phyloP scores from a whole-genome alignment of 1,140 invertebrate species.

The Telenomus remus region DNA sequence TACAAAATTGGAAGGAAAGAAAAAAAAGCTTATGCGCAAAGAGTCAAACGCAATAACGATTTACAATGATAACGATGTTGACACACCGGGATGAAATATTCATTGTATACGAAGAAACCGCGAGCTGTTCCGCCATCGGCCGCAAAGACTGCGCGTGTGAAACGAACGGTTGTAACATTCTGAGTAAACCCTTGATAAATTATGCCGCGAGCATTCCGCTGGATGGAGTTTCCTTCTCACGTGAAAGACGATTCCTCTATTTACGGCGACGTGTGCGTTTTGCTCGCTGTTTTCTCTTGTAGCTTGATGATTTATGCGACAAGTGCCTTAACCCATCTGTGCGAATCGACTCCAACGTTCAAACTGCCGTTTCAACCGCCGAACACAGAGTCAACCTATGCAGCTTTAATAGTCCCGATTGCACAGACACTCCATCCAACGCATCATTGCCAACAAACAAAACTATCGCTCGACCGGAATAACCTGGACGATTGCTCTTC shows the following conservation, averaged over 20 bases:
- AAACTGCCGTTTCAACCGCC: neutral
- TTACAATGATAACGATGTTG: constrained; percentile 49
- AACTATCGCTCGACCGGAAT: constrained; percentile 4
- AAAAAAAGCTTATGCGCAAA: constrained; percentile 11
- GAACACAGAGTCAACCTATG: constrained; percentile 5
- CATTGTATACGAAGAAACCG: constrained; percentile 57
- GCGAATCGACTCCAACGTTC: constrained; percentile 32
- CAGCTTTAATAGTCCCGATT: neutral
- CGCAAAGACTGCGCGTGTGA: constrained; percentile 62
- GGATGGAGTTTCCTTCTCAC: constrained; percentile 43
- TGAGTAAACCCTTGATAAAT: constrained; percentile 66
- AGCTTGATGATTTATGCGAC: constrained; percentile 45
- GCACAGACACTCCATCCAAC: neutral
- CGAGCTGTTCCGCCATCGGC: constrained; percentile 48
- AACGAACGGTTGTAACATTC: constrained; percentile 61
- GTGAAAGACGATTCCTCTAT: constrained; percentile 51
- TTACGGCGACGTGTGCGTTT: constrained; percentile 36
- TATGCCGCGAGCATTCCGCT: constrained; percentile 60
- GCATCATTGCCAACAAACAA: constrained; percentile 9
- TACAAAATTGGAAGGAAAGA: neutral
- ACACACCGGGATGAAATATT: constrained; percentile 62
- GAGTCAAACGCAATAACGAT: constrained; percentile 31
- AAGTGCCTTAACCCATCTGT: constrained; percentile 18
- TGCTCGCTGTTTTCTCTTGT: constrained; percentile 31
- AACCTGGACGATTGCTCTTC: constrained; percentile 18